These are phyloP conservation scores for Papilio protenor DNA, from an alignment of 2,888 invertebrate genomes.

Conservation along the genomic window DNA sequence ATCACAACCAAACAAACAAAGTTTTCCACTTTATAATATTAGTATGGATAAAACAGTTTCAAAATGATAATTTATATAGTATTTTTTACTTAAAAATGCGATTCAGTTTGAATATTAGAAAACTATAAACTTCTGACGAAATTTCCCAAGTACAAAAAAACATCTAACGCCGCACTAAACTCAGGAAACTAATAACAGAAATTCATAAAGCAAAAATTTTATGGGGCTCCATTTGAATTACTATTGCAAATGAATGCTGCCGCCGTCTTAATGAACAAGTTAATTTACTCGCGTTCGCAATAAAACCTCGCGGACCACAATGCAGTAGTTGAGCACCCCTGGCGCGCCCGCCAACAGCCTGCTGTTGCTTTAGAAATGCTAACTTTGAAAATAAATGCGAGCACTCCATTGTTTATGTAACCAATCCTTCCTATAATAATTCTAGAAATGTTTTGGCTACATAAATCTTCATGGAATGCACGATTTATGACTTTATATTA, in stretches of 20 bases:
- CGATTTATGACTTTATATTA: neutral
- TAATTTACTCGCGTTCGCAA: constrained; percentile 32
- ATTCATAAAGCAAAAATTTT: constrained; percentile 15
- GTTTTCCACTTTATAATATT: too few relatives aligned
- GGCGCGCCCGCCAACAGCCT: constrained; percentile 27
- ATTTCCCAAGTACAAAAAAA: neutral
- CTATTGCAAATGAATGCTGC: constrained; percentile 16
- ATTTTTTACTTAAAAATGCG: neutral
- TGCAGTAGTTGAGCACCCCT: constrained; percentile 36
- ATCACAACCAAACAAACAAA: too few relatives aligned
- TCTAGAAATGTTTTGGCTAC: constrained; percentile 30
- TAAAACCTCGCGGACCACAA: constrained; percentile 30
- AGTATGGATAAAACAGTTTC: too few relatives aligned
- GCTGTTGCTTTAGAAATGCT: constrained; percentile 45
- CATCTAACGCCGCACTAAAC: neutral
- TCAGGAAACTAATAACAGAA: constrained; percentile 22
- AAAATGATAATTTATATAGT: neutral
- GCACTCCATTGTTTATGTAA: constrained; percentile 48
- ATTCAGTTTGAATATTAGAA: neutral
- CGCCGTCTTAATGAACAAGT: constrained; percentile 31
- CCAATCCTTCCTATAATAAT: constrained; percentile 49
- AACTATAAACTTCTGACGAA: neutral
- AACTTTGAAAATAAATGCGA: constrained; percentile 43
- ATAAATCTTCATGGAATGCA: neutral
- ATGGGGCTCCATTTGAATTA: constrained; percentile 21